Evolutionary conservation across 2,113 vertebrate genomes (phyloP).

Genomic region (Percina caprodes): DNA sequence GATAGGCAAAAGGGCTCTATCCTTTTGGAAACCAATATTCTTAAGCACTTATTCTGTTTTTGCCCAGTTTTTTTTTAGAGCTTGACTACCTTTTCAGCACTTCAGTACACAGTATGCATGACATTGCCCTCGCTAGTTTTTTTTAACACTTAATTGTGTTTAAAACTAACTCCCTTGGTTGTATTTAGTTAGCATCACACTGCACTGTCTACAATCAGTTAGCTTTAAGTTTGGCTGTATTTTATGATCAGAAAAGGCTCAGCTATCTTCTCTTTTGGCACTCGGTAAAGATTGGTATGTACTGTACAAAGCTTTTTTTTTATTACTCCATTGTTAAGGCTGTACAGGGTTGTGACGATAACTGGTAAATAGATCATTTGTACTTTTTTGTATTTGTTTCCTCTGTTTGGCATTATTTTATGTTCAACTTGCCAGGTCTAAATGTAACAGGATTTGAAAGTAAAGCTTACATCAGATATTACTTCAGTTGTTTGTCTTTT

Average conservation of each 20-base stretch:
- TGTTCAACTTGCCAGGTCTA: constrained; percentile 98
- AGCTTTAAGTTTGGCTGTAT: constrained; percentile 86
- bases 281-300: constrained; percentile 94
- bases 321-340: constrained; percentile 95
- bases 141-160: constrained; percentile 81
- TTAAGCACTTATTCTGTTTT: constrained; percentile 80
- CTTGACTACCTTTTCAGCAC: constrained; percentile 90
- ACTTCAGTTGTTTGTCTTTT: constrained; percentile 56
- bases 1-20: constrained; percentile 67
- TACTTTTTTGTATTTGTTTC: constrained; percentile 83
- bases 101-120: constrained; percentile 88
- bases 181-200: constrained; percentile 83
- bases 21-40: constrained; percentile 69
- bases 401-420: constrained; percentile 89
- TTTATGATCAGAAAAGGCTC: constrained; percentile 87
- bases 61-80: constrained; percentile 65
- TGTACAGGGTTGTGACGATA: constrained; percentile 99
- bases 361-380: constrained; percentile 93
- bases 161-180: constrained; percentile 80
- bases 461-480: constrained; percentile 98
- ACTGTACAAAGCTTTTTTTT: constrained; percentile 98
- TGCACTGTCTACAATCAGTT: constrained; percentile 87
- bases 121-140: constrained; percentile 79
- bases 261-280: constrained; percentile 82
- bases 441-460: constrained; percentile 99